These are phyloP conservation scores for Erebia palarica DNA, from an alignment of 2,888 invertebrate genomes.

Conservation along the genomic window DNA sequence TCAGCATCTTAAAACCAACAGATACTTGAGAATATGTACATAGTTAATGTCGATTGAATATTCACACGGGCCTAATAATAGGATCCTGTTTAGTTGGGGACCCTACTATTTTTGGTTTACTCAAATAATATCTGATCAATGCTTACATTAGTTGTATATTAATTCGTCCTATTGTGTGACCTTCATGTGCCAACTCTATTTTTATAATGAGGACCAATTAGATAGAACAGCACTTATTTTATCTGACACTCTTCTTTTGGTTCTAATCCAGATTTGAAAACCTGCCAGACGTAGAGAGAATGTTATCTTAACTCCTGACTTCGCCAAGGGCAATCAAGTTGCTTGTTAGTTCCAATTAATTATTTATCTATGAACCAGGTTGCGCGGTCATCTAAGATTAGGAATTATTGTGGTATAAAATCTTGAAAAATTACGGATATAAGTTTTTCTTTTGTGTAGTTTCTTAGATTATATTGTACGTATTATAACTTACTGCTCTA, in stretches of 20 bases:
- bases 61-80: too few relatives aligned
- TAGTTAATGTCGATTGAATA: too few relatives aligned
- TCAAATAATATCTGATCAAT: too few relatives aligned
- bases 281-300: slow-evolving; percentile 8
- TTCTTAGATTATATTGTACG: too few relatives aligned
- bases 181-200: not conserved
- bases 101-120: too few relatives aligned
- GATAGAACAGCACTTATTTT: not conserved
- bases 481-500: too few relatives aligned
- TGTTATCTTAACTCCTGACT: slow-evolving; percentile 7
- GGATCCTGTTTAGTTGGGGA: too few relatives aligned
- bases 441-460: too few relatives aligned
- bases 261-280: slow-evolving; percentile 13
- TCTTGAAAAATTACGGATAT: too few relatives aligned
- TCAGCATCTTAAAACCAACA: too few relatives aligned
- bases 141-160: not conserved
- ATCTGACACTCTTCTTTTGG: not conserved
- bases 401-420: not conserved
- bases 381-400: slow-evolving; percentile 1
- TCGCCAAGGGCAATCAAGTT: not conserved
- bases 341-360: slow-evolving; percentile 4
- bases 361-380: slow-evolving; percentile 11
- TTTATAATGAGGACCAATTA: slow-evolving; percentile 5
- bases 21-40: too few relatives aligned
- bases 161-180: not conserved